phyloP scores from a whole-genome alignment of 2,113 vertebrate species.

The Ifrita kowaldi region DNA sequence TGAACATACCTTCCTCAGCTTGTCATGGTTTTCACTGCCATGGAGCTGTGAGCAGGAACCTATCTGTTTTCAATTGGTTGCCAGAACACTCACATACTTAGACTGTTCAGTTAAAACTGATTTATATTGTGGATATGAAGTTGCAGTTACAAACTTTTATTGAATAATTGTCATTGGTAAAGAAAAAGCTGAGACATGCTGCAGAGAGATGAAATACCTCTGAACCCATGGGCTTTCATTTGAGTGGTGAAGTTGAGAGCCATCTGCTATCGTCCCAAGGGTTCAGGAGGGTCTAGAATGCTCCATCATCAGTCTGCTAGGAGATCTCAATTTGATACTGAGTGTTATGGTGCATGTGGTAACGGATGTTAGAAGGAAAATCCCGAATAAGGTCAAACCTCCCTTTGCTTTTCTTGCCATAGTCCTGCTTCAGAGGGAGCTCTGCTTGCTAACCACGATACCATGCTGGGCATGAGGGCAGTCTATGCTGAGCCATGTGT shows the following conservation, averaged over 20 bases:
- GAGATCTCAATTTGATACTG: neutral
- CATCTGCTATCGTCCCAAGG: neutral
- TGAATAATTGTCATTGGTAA: neutral
- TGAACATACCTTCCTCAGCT: constrained; percentile 13
- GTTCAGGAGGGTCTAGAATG: neutral
- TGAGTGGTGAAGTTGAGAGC: neutral
- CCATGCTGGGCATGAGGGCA: fast-evolving
- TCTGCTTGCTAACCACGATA: fast-evolving
- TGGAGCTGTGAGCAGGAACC: neutral
- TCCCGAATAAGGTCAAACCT: neutral
- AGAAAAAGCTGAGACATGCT: neutral
- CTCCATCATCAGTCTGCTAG: neutral
- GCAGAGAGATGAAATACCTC: neutral
- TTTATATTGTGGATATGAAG: constrained; percentile 46
- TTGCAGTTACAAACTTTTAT: constrained; percentile 13
- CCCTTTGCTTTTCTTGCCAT: neutral
- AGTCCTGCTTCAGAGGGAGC: neutral
- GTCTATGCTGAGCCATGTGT: neutral
- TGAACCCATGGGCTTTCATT: neutral
- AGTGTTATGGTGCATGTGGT: neutral
- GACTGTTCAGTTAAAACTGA: neutral
- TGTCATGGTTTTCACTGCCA: constrained; percentile 29
- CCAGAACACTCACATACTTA: constrained; percentile 16
- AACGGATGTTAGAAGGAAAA: neutral
- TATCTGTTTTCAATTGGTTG: constrained; percentile 43